Conservation (phyloP, 1,140 invertebrate species). For the Drosophila sechellia region DNA sequence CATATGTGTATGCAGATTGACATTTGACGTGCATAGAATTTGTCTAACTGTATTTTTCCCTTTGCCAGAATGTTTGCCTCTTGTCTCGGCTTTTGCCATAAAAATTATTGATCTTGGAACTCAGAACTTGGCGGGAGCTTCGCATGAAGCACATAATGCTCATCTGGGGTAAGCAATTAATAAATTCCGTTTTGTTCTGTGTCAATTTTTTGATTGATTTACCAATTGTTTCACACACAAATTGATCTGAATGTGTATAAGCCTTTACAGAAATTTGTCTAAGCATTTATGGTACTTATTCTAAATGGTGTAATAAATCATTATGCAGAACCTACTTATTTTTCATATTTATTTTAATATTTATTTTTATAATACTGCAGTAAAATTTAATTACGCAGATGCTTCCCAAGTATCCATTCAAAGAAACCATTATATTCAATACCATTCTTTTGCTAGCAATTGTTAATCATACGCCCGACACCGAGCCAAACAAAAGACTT, state of each 20-base stretch:
- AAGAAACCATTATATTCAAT: constrained; percentile 12
- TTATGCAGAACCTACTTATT: background rate
- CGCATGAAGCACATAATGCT: too few relatives aligned
- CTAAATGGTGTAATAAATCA: background rate
- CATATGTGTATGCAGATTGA: constrained; percentile 62
- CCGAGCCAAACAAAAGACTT: constrained; percentile 63
- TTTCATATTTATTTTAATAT: background rate
- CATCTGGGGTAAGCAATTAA: constrained; percentile 23
- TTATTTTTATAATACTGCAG: background rate
- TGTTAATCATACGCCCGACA: constrained; percentile 13
- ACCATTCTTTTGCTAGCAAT: constrained; percentile 7
- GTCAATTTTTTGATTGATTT: constrained; percentile 29
- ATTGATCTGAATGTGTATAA: too few relatives aligned
- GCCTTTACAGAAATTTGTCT: background rate
- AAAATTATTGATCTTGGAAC: constrained; percentile 38
- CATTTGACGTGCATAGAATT: constrained; percentile 83
- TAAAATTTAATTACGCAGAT: constrained; percentile 9
- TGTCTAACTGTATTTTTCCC: constrained; percentile 75
- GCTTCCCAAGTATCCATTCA: background rate
- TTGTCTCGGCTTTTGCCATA: constrained; percentile 35
- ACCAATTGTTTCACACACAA: constrained; percentile 5
- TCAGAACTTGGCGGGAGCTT: constrained; percentile 19
- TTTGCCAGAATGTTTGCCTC: constrained; percentile 42
- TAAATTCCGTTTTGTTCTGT: constrained; percentile 9
- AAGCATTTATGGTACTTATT: background rate